Evolutionary conservation across 1,140 invertebrate genomes (phyloP).

Genomic region (Eupristina koningsbergeri): DNA sequence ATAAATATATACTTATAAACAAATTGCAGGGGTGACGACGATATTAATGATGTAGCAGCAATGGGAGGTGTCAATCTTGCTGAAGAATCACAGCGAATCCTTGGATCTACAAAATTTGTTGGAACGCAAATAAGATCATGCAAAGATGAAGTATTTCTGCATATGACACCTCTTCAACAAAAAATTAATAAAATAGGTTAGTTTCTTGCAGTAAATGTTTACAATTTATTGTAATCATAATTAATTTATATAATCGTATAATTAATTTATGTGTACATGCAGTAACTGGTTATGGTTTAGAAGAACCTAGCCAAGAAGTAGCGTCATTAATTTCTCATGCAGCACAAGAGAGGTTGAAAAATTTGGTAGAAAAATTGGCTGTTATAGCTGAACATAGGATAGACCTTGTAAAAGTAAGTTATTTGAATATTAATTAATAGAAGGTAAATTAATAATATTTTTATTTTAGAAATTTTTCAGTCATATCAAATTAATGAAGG

Average conservation of each 20-base stretch:
- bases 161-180: conserved; percentile 82
- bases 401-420: conserved; percentile 87
- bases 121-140: conserved; percentile 96
- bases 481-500: too few relatives aligned
- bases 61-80: conserved; percentile 99
- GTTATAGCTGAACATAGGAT: conserved; percentile 95
- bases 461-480: too few relatives aligned
- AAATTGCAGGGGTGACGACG: conserved; percentile 84
- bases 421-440: too few relatives aligned
- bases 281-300: conserved; percentile 85
- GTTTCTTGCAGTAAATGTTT: conserved; percentile 22
- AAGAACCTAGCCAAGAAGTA: conserved; percentile 91
- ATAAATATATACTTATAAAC: too few relatives aligned
- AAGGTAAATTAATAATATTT: too few relatives aligned
- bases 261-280: conserved; percentile 55
- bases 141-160: conserved; percentile 94
- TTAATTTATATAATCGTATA: background rate
- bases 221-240: background rate
- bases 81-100: conserved; percentile 95
- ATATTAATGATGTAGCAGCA: conserved; percentile 98
- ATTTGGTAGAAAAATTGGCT: conserved; percentile 92
- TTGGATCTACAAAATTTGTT: conserved; percentile 95
- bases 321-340: conserved; percentile 93
- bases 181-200: conserved; percentile 85
- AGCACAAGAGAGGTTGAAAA: conserved; percentile 94